Base-by-base conservation (phyloP, 2,797 vertebrate species). In the Microcaecilia unicolor region DNA sequence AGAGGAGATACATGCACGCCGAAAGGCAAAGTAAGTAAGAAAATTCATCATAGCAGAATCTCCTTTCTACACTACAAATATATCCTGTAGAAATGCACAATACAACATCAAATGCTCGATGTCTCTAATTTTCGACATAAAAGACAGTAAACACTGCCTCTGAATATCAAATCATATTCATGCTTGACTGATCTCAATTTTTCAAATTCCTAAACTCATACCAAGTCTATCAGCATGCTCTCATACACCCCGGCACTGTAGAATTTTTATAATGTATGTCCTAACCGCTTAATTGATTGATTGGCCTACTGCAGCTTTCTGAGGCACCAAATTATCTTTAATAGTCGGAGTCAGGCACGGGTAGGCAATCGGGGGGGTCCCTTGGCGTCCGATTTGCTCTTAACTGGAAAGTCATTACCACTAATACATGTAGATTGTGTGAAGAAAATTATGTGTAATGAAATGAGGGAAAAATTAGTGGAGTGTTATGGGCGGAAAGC, bases 351-450 rank as follows among this genome's bases (percentile, higher is more conserved):
- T 83, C 81, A 79, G 82, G 74, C 77, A 78, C 72, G 57, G n/a
- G 72, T 73, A 76, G 81, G 83, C 82, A 84, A 81, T 81, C 64
- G 72, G 78, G 78, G 84, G 78, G 81, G 84, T 91, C 88, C 89
- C 89, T 80, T 83, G 87, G 85, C 86, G 85, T 92, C n/a, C 84
- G 85, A 91, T 93, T 92, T 93, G 88, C 86, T 91, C 88, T 92
- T 91, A 93, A 91, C 86, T 85, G 75, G 85, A 86, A 91, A 90
- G 87, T 91, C 90, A 92, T 93, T 93, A 93, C 80, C 84, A 85
- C 86, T 91, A 92, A 92, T 92, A 89, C 87, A 91, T 90, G 90
- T 90, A 91, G 90, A 91, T 90, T 90, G 89, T 88, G 87, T 90
- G 84, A 84, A 86, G 85, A 84, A 88, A 88, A 88, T 85, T 86